Base-by-base conservation (phyloP, 92 coral and sea anemone genomes). In the Virgularia gustaviana region DNA sequence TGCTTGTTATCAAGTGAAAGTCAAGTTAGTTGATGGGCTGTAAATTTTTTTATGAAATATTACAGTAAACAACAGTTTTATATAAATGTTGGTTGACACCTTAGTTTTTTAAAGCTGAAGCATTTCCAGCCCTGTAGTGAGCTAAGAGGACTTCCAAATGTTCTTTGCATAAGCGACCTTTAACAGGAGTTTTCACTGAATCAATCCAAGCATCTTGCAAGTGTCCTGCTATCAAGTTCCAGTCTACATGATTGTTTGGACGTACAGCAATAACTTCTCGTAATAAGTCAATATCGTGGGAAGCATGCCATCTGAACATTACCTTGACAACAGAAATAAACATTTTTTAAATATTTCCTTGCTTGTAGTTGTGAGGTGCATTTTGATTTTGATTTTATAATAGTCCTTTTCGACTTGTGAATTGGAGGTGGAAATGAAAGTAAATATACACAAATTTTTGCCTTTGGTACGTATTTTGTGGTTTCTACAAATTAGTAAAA, bases 41-140 rank as follows among this genome's bases (percentile, higher is more conserved):
- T n/a, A n/a, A n/a, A n/a, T n/a, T n/a, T n/a, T n/a, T n/a, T n/a
- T n/a, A n/a, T n/a, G n/a, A n/a, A n/a, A n/a, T n/a, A n/a, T n/a
- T n/a, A n/a, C n/a, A n/a, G n/a, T n/a, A 5, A 47, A 47, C 22
- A 51, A 11, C 9, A 20, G 16, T 20, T 20, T 20, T 55, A 58
- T 27, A 27, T 19, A 7, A 28, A 62, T 62, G 8, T 11, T 15
- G 38, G 19, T 24, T 24, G 15, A 57, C 24, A 0, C 16, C 28
- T 53, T 72, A 56, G 70, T 72, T 72, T 33, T 41, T 72, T 42
- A 75, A 36, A 7, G 80, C 58, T 27, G 57, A 16, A 0, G 60
- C 72, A 61, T 75, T 75, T 2, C 80, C 80, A 60, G 72, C 72
- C 49, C 63, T 75, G 71, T 61, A 73, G 73, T 75, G 80, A 8